Base-by-base conservation (phyloP, 1,140 invertebrate genomes). In the Drosophila obscura region DNA sequence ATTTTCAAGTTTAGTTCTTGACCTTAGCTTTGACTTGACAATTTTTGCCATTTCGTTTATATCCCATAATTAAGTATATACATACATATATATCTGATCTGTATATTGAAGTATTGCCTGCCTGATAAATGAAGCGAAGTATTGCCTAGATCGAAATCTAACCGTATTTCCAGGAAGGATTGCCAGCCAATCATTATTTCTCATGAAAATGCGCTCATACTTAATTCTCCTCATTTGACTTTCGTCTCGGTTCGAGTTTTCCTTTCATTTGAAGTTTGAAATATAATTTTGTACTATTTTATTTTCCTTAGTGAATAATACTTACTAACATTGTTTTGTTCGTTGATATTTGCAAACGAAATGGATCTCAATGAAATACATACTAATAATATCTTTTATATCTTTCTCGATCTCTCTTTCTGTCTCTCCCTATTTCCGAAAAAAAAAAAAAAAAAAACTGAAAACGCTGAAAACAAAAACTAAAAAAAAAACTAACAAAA, bases 181-280 rank as follows among this genome's bases (percentile, higher is more conserved):
- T 72, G 55, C 55, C 51, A 73, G 61, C 24, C 69, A 60, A 55
- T 73, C 56, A 56, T 80, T 28, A 58, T 62, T 62, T 83, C 57
- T 68, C 31, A 77, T 69, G 51, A 72, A 75, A 84, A 87, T 80
- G 81, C 82, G 81, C 81, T 84, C 77, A 83, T 80, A 71, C 60
- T 80, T 75, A 41, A 59, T 31, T 16, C 39, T 45, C 15, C 26
- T 26, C 24, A 73, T 39, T 59, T 35, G 24, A 51, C 2, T 52
- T 53, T 53, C 1, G 4, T 22, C 39, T 19, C 26, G 58, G 22
- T 45, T 53, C 46, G 15, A 11, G 8, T 60, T 50, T 13, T n/a
- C 22, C 64, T n/a, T 9, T 53, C n/a, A 53, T 41, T 60, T 57
- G 13, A n/a, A 44, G 49, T 52, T 35, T 39, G 11, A 2, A 35